phyloP scores from a whole-genome alignment of 2,888 invertebrate species.

The Drosophila sordidula region DNA sequence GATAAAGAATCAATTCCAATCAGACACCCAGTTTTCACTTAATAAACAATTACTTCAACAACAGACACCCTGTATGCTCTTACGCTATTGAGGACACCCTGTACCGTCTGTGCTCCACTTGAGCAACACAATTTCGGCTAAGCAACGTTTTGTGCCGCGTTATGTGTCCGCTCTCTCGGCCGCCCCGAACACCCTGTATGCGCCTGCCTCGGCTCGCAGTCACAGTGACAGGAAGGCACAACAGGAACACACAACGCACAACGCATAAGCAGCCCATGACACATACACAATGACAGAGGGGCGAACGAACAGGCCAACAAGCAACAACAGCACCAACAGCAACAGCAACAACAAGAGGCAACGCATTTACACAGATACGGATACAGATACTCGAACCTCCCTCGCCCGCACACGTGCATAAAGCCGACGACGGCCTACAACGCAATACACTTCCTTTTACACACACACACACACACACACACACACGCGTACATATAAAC shows the following conservation, averaged over 20 bases:
- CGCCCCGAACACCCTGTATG: slow-evolving; percentile 44
- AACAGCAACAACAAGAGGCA: slow-evolving; percentile 32
- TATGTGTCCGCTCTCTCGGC: too few species aligned
- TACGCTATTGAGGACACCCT: not conserved
- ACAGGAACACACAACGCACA: slow-evolving; percentile 62
- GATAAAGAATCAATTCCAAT: not conserved
- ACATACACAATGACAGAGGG: slow-evolving; percentile 52
- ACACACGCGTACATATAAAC: slow-evolving; percentile 5
- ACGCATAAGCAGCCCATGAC: slow-evolving; percentile 67
- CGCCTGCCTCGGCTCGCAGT: slow-evolving; percentile 45
- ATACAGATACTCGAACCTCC: slow-evolving; percentile 79
- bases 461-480: slow-evolving; percentile 41
- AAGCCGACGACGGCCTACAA: slow-evolving; percentile 73
- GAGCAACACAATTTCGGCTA: not conserved
- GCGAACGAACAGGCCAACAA: slow-evolving; percentile 55
- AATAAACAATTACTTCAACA: not conserved
- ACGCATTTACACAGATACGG: slow-evolving; percentile 81
- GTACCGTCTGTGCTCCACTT: not conserved
- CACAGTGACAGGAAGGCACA: slow-evolving; percentile 66
- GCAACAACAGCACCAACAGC: slow-evolving; percentile 36
- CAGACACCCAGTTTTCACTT: not conserved
- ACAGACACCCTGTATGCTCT: slow-evolving; percentile 15
- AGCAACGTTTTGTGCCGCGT: not conserved
- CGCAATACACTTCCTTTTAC: slow-evolving; percentile 80
- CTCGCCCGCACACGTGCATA: slow-evolving; percentile 67